Evolutionary conservation across 2,797 vertebrate genomes (phyloP), one percentile per base, ranked within the genome.

Genomic region (Euthynnus affinis): DNA sequence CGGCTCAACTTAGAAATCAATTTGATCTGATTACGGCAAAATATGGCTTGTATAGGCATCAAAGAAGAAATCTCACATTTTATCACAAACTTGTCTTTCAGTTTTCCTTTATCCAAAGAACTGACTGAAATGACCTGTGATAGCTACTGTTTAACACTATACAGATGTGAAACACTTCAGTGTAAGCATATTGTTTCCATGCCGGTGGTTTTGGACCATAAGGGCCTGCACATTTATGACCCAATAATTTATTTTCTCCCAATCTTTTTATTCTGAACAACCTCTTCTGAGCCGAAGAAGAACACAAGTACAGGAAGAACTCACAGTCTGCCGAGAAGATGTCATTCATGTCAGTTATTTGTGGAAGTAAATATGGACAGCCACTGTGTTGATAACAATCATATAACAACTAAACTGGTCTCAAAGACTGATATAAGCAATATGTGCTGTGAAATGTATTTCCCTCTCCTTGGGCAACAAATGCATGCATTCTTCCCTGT

Each of bases 381-480:
- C 81, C 67, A 72, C 76, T 56, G 57, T 27, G 1, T 74, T 82
- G 91, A 90, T 92, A 88, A 83, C 72, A 88, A 91, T 89, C 92
- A 80, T 77, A 77, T 81, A 84, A 88, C 80, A 89, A 86, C 85
- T 77, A 58, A 80, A 83, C 73, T 65, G 69, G 78, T 82, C 89
- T 90, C 79, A 84, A 78, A 85, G 80, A 82, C 71, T 82, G 85
- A 91, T 91, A 81, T 40, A 66, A 89, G 87, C 82, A 85, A 81
- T 87, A 85, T 90, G 80, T 70, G 66, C 87, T 91, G 85, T 91
- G 87, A 93, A 91, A 92, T 91, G 67, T 88, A 74, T 89, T 91
- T 89, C 88, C 90, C 48, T 73, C 78, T 92, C 85, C 81, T 87
- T 87, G 77, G 83, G 84, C 81, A 73, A 88, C 66, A 84, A 62